A percentile compares a stretch with the other conserved stretches of the same genome.
These are phyloP conservation scores for Plebejus melissa DNA, from an alignment of 2,888 invertebrate species.

Conservation along the genomic window DNA sequence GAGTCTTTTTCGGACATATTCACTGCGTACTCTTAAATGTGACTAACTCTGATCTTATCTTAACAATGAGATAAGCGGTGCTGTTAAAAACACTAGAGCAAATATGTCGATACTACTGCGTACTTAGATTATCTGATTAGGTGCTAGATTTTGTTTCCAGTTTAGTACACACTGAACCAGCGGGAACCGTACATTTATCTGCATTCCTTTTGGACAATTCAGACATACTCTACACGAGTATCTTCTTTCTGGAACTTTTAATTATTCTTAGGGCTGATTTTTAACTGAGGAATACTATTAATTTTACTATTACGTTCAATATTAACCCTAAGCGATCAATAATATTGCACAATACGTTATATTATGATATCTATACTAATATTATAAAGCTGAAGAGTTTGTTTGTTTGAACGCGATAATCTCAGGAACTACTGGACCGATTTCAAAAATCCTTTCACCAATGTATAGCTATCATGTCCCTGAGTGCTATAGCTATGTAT, in stretches of 20 bases:
- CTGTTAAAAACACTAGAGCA: constrained; percentile 6
- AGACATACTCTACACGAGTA: too few species aligned
- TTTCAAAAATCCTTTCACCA: too few species aligned
- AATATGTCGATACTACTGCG: not conserved
- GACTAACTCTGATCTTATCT: constrained; percentile 19
- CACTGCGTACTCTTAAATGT: not conserved
- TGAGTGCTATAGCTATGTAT: too few species aligned
- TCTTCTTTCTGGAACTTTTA: too few species aligned
- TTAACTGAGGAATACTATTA: too few species aligned
- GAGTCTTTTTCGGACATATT: constrained; percentile 53
- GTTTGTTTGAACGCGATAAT: not conserved
- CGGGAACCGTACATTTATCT: too few species aligned
- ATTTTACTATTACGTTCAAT: too few species aligned
- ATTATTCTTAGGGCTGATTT: too few species aligned
- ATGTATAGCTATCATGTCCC: too few species aligned
- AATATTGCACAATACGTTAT: too few species aligned
- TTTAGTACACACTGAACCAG: not conserved
- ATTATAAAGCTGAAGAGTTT: not conserved
- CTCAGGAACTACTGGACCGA: too few species aligned
- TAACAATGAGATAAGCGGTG: constrained; percentile 28
- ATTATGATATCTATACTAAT: not conserved
- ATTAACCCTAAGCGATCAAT: too few species aligned
- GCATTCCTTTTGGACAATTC: not conserved
- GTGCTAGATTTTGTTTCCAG: not conserved
- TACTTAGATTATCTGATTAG: not conserved